Conservation (phyloP, 2,113 vertebrate species). For the Oncorhynchus gorbuscha region DNA sequence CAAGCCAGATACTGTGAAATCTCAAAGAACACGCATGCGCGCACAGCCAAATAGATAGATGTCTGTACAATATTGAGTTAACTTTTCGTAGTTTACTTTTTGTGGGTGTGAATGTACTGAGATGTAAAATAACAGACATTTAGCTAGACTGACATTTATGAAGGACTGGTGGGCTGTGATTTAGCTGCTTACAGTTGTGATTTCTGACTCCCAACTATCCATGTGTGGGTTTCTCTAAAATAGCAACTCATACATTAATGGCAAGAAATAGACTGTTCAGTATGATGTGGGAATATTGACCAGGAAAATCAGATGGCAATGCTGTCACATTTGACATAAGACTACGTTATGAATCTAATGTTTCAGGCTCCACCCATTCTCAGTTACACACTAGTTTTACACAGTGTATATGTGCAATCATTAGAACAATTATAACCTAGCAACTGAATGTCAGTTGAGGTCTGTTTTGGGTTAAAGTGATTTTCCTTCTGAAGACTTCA, state of each 20-base stretch:
- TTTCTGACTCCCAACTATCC: slow-evolving; percentile 43
- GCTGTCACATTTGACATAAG: background rate
- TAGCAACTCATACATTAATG: slow-evolving; percentile 23
- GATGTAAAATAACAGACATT: slow-evolving; percentile 42
- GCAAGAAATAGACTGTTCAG: slow-evolving; percentile 21
- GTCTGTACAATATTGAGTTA: slow-evolving; percentile 17
- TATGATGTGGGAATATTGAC: background rate
- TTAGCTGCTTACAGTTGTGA: slow-evolving; percentile 33
- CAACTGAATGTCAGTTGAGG: slow-evolving; percentile 16
- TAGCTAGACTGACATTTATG: slow-evolving; percentile 19
- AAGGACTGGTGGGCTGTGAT: slow-evolving; percentile 40
- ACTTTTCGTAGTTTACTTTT: slow-evolving; percentile 30
- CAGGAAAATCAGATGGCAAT: too few species aligned
- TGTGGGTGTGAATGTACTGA: slow-evolving; percentile 29
- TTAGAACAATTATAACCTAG: background rate
- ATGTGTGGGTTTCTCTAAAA: slow-evolving; percentile 40
- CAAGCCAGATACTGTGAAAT: slow-evolving; percentile 2
- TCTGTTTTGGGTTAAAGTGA: slow-evolving; percentile 28
- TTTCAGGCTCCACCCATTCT: too few species aligned
- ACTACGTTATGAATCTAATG: background rate
- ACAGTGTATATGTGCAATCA: background rate
- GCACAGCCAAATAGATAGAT: slow-evolving; percentile 3
- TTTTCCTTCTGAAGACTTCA: slow-evolving; percentile 19
- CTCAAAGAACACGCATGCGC: slow-evolving; percentile 14
- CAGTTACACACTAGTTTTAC: too few species aligned